Percentiles rank a stretch among this genome's conserved stretches.
phyloP scores from a whole-genome alignment of 37 sponge, comb jelly and placozoan genomes.

The Aplysina aerophoba region DNA sequence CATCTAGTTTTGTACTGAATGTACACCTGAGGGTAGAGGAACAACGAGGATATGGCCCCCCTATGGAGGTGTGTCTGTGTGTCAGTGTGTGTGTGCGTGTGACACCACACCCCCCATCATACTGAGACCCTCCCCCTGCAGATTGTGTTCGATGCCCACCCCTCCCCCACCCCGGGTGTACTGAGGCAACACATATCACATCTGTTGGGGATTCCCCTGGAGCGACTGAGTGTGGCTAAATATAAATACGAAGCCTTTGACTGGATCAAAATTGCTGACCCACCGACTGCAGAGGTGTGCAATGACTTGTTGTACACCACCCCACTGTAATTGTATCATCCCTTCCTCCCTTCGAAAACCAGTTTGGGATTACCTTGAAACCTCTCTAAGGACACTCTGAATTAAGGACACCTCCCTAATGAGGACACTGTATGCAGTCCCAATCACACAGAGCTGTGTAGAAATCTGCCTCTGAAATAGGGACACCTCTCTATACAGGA shows the following conservation, averaged over 20 bases:
- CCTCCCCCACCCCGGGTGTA: slow-evolving; percentile 38
- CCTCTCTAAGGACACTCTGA: no score
- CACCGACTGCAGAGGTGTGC: background rate
- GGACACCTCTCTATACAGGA: no score
- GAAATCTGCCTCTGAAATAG: no score
- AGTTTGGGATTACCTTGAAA: no score
- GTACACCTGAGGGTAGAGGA: background rate
- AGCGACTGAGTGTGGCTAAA: slow-evolving; percentile 52
- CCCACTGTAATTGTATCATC: no score
- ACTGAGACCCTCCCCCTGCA: background rate
- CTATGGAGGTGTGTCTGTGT: background rate
- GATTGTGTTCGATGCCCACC: slow-evolving; percentile 58
- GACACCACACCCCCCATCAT: background rate
- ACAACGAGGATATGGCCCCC: background rate
- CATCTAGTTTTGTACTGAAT: slow-evolving; percentile 8
- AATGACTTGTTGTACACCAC: background rate
- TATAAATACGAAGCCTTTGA: slow-evolving; percentile 62
- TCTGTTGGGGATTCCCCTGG: slow-evolving; percentile 37
- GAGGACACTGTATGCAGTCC: no score
- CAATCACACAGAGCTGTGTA: no score
- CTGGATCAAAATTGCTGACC: slow-evolving; percentile 58
- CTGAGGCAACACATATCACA: slow-evolving; percentile 30
- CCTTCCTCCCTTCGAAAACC: no score
- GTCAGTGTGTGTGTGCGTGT: background rate
- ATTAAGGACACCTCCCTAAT: no score